Evolutionary conservation across 1,140 invertebrate species (phyloP), one percentile per base, ranked within the genome.

Genomic region (Heliconius himera): DNA sequence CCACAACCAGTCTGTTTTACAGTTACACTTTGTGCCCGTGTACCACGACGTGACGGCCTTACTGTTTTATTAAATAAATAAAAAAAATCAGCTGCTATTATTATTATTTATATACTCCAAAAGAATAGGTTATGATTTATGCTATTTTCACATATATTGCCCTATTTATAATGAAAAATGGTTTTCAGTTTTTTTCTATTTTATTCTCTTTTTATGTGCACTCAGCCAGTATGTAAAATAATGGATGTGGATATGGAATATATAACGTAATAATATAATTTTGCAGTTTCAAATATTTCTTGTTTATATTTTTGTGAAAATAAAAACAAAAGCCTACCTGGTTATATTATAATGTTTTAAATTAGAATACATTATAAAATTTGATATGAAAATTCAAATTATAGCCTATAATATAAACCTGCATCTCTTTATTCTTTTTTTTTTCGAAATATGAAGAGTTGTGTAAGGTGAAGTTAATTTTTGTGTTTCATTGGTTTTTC

Each of bases 81-180:
- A 11, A 70, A 76, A 70, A 20, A 66, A 49, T 33, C 11, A 33
- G 18, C 18, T 22, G n/a, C 54, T 11, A 60, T 41, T n/a, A 70
- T 54, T 76, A 22, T 76, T 76, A 70, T 76, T 76, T 66, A 76
- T 76, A 36, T 38, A 13, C 73, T 76, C 18, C 56, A 46, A 75
- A 33, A 75, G 54, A 75, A 60, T 76, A 66, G 11, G 29, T 76
- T 76, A 66, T 76, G 73, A 66, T 75, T 75, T 75, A 36, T 51
- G 46, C 36, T 54, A 29, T 33, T 38, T 66, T 29, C 60, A n/a
- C n/a, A 66, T 66, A 54, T 29, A 60, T 20, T 74, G 16, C 29
- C 51, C 26, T 74, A 51, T 49, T 74, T 73, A 13, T 22, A 74
- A 51, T 74, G 73, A 74, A 74, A 74, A 49, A 74, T 74, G 73